phyloP scores from a whole-genome alignment of 2,888 invertebrate species.

The Mamestra brassicae region DNA sequence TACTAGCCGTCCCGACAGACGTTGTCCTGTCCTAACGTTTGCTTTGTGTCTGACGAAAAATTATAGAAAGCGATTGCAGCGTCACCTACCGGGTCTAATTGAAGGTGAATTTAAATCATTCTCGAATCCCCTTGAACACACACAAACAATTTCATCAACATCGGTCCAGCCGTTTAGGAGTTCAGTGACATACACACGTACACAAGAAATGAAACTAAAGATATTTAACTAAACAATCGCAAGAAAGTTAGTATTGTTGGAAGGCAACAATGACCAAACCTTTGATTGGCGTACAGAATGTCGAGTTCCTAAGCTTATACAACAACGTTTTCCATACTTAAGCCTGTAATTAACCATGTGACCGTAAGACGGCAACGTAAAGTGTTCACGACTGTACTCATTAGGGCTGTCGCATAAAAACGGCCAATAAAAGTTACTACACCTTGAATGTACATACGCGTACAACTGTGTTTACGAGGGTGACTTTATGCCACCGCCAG shows the following conservation, averaged over 20 bases:
- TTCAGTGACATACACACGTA: no score
- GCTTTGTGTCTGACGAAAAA: no score
- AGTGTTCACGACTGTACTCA: constrained; percentile 61
- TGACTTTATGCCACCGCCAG: constrained; percentile 56
- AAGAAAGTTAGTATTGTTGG: background rate
- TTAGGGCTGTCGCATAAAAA: constrained; percentile 54
- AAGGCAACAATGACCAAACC: background rate
- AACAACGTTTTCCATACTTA: constrained; percentile 18
- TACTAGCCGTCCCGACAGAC: no score
- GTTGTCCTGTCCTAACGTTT: no score
- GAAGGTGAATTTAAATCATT: no score
- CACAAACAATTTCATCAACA: no score
- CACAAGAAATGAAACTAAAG: no score
- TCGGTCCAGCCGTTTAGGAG: no score
- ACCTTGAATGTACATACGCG: constrained; percentile 53
- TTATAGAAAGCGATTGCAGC: no score
- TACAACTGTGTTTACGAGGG: constrained; percentile 49
- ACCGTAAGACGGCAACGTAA: constrained; percentile 35
- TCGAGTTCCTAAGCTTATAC: constrained; percentile 9
- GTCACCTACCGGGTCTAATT: no score
- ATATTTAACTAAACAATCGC: background rate
- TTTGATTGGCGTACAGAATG: constrained; percentile 7
- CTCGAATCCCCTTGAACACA: no score
- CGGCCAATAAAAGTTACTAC: constrained; percentile 54
- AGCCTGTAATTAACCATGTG: constrained; percentile 39